Evolutionary conservation across 1,140 invertebrate species (phyloP).

Genomic region (Habropoda laboriosa): DNA sequence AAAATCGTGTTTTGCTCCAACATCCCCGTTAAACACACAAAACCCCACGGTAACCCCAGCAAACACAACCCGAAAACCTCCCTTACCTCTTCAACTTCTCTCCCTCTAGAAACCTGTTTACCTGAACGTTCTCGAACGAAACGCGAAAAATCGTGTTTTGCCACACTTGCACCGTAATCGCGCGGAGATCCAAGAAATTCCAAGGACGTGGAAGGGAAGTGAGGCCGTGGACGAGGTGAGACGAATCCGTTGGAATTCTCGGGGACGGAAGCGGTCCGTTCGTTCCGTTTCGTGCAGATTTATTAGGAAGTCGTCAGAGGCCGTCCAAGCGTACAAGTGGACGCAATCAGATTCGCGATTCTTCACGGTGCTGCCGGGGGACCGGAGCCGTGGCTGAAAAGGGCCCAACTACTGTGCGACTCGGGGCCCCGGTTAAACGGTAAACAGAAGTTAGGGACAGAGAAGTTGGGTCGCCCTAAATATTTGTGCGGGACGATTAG

Average conservation of each 20-base stretch:
- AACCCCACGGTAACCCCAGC: no score
- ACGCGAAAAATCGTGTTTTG: background rate
- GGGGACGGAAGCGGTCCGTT: constrained; percentile 17
- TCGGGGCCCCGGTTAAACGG: constrained; percentile 50
- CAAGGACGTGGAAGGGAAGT: background rate
- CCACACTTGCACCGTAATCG: background rate
- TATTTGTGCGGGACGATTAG: constrained; percentile 74
- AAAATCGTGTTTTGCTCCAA: background rate
- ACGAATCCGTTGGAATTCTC: constrained; percentile 37
- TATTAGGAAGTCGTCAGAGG: constrained; percentile 49
- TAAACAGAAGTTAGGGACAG: constrained; percentile 39
- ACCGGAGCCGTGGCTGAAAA: constrained; percentile 21
- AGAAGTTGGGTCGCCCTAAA: constrained; percentile 59
- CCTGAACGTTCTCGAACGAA: no score
- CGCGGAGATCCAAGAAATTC: background rate
- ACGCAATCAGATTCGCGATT: constrained; percentile 66
- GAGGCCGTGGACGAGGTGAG: background rate
- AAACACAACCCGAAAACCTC: no score
- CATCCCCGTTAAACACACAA: no score
- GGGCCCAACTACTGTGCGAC: constrained; percentile 68
- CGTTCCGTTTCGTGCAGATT: constrained; percentile 33
- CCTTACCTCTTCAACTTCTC: no score
- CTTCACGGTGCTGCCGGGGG: constrained; percentile 55
- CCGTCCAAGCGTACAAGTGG: constrained; percentile 10
- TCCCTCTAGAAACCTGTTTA: no score